Evolutionary conservation across 92 coral and sea anemone genomes (phyloP).

Genomic region (Paramuricea clavata): DNA sequence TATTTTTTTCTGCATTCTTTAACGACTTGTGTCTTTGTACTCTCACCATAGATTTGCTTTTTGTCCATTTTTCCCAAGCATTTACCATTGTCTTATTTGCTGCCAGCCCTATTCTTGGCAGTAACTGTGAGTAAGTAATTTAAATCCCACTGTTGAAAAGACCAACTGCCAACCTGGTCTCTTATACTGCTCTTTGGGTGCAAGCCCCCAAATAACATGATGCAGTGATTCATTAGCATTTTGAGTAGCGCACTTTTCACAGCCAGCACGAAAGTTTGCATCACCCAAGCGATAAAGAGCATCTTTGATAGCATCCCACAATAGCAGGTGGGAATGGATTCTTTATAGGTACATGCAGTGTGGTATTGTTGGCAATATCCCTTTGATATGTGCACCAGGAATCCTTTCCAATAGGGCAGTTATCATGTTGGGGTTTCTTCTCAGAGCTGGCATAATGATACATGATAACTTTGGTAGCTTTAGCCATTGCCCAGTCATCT

Average conservation of each 20-base stretch:
- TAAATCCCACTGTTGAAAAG: constrained; percentile 67
- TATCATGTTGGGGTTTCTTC: constrained; percentile 57
- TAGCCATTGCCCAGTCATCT: constrained; percentile 60
- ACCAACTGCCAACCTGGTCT: constrained; percentile 49
- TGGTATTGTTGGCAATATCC: constrained; percentile 36
- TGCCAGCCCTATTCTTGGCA: constrained; percentile 57
- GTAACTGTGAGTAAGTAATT: constrained; percentile 22
- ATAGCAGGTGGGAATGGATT: constrained; percentile 55
- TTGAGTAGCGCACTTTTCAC: constrained; percentile 65
- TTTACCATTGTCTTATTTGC: constrained; percentile 41
- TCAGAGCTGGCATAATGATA: constrained; percentile 61
- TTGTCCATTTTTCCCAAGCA: constrained; percentile 56
- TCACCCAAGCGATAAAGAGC: constrained; percentile 65
- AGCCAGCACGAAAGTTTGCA: constrained; percentile 55
- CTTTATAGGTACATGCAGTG: constrained; percentile 53
- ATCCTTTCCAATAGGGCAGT: constrained; percentile 42
- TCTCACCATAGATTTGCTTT: constrained; percentile 35
- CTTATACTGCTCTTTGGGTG: constrained; percentile 65
- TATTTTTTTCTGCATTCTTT: constrained; percentile 54
- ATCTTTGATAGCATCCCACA: constrained; percentile 49
- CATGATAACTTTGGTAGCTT: constrained; percentile 56
- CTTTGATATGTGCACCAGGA: constrained; percentile 73
- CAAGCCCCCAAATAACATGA: constrained; percentile 68
- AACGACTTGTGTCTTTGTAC: background rate
- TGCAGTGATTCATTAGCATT: constrained; percentile 71